Evolutionary conservation across 2,113 vertebrate genomes (phyloP).

Genomic region (Eurypyga helias): DNA sequence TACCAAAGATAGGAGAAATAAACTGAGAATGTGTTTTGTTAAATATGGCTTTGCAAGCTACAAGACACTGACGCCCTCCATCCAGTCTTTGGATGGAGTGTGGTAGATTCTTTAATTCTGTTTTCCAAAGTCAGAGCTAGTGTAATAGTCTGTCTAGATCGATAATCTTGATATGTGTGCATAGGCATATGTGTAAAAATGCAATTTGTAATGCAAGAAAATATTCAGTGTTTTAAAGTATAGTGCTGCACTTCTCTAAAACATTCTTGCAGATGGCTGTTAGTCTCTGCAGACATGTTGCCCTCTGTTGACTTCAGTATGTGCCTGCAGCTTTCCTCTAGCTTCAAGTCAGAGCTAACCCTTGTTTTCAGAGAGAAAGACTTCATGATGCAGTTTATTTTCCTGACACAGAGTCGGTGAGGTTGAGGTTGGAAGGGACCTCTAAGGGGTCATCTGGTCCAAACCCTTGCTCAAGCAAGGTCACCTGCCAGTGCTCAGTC

Average conservation of each 20-base stretch:
- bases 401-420: not conserved
- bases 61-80: not conserved
- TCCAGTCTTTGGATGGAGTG: not conserved
- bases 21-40: not conserved
- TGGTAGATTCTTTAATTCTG: not conserved
- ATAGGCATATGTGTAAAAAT: not conserved
- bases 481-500: not conserved
- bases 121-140: not conserved
- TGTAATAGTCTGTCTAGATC: not conserved
- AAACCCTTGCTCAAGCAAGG: not conserved
- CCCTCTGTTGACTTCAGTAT: conserved; percentile 10
- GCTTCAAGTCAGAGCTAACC: not conserved
- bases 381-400: not conserved
- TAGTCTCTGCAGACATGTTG: not conserved
- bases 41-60: not conserved
- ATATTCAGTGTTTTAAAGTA: not conserved
- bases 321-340: not conserved
- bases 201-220: not conserved
- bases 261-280: not conserved
- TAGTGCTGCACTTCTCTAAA: not conserved
- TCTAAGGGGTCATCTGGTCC: not conserved
- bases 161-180: not conserved
- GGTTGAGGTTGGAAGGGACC: not conserved
- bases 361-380: not conserved
- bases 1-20: not conserved